phyloP scores from a whole-genome alignment of 2,888 invertebrate genomes.

The Microdon myrmicae region DNA sequence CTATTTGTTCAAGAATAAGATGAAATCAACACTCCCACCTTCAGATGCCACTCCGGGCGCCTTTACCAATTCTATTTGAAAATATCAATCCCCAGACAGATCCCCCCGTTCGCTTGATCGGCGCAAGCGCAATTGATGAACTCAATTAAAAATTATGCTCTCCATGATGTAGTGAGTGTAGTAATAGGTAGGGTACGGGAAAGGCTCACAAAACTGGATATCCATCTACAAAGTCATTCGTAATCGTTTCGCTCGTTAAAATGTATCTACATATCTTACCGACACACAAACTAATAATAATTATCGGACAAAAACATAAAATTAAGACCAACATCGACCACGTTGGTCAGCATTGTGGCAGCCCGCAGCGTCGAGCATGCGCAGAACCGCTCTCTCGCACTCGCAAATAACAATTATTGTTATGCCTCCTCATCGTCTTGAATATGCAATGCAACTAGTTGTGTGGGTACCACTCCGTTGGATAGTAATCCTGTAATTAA shows the following conservation, averaged over 20 bases:
- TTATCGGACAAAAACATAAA: slow-evolving; percentile 32
- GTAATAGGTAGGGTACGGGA: neutral
- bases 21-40: too few species aligned
- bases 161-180: too few species aligned
- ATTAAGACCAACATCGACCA: slow-evolving; percentile 24
- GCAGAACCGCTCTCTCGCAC: slow-evolving; percentile 27
- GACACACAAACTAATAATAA: slow-evolving; percentile 36
- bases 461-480: slow-evolving; percentile 2
- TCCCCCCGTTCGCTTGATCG: neutral
- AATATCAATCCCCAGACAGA: too few species aligned
- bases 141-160: slow-evolving; percentile 35
- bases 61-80: neutral
- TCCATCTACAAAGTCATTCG: slow-evolving; percentile 40
- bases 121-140: slow-evolving; percentile 25
- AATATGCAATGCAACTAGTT: slow-evolving; percentile 30
- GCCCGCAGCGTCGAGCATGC: neutral
- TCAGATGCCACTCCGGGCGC: too few species aligned
- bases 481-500: slow-evolving; percentile 40
- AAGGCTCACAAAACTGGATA: slow-evolving; percentile 30
- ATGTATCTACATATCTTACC: slow-evolving; percentile 32
- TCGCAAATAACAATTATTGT: slow-evolving; percentile 41
- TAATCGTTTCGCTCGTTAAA: slow-evolving; percentile 45
- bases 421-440: slow-evolving; percentile 34
- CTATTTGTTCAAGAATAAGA: too few species aligned
- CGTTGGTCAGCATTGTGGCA: neutral